Conservation (phyloP, 2,888 invertebrate genomes). For the Noctua janthina region DNA sequence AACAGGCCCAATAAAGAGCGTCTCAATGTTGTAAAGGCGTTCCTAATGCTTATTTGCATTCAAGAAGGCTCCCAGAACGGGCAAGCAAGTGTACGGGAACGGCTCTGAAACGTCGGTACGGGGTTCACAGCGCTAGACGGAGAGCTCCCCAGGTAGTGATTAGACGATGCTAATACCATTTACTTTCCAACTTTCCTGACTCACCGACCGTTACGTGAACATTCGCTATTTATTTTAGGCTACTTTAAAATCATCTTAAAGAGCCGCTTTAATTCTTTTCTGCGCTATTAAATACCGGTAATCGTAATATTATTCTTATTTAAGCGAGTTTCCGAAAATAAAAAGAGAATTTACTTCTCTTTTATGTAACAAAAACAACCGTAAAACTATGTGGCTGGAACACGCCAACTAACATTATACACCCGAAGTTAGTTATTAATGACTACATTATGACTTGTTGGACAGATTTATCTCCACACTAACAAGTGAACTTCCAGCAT, state of each 20-base stretch:
- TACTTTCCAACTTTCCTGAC: slow-evolving; percentile 89
- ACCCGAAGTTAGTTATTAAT: slow-evolving; percentile 56
- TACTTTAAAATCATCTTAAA: slow-evolving; percentile 85
- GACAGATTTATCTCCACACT: slow-evolving; percentile 60
- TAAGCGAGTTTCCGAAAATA: slow-evolving; percentile 43
- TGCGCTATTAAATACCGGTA: slow-evolving; percentile 61
- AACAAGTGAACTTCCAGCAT: slow-evolving; percentile 52
- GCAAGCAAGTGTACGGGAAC: slow-evolving; percentile 86
- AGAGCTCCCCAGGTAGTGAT: slow-evolving; percentile 89
- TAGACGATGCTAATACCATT: slow-evolving; percentile 90
- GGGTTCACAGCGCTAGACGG: slow-evolving; percentile 80
- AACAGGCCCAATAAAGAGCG: slow-evolving; percentile 87
- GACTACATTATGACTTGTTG: slow-evolving; percentile 58
- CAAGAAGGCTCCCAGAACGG: slow-evolving; percentile 86
- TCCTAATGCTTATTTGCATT: slow-evolving; percentile 89
- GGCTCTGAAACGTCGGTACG: slow-evolving; percentile 77
- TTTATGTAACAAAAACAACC: slow-evolving; percentile 40
- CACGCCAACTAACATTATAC: slow-evolving; percentile 51
- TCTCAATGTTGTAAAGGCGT: slow-evolving; percentile 88
- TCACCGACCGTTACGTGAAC: slow-evolving; percentile 87
- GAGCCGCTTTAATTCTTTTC: slow-evolving; percentile 73
- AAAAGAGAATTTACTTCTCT: slow-evolving; percentile 20
- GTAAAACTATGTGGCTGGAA: slow-evolving; percentile 40
- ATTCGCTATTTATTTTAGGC: slow-evolving; percentile 85
- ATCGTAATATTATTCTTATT: slow-evolving; percentile 66